Evolutionary conservation across 1,140 invertebrate species (phyloP).

Genomic region (Asbolus verrucosus): DNA sequence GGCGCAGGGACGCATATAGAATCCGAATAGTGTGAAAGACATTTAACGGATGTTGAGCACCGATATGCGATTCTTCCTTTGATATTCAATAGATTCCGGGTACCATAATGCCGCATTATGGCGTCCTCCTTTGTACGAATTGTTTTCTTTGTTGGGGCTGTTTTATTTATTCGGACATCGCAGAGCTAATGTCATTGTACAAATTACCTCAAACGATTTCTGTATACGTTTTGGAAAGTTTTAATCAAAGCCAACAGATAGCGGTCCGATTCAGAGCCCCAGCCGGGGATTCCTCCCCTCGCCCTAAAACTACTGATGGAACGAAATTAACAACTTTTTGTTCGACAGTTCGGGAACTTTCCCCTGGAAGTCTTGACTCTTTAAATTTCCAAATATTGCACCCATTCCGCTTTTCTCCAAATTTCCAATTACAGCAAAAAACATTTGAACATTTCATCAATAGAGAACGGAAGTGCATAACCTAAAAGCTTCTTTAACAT

Average conservation of each 20-base stretch:
- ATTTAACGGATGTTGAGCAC: slow-evolving; percentile 46
- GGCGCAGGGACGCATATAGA: slow-evolving; percentile 26
- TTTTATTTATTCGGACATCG: slow-evolving; percentile 19
- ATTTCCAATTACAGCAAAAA: too few species aligned
- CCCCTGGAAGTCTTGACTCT: too few species aligned
- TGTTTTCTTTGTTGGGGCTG: slow-evolving; percentile 20
- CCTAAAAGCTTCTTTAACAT: too few species aligned
- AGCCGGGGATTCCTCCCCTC: too few species aligned
- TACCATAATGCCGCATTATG: slow-evolving; percentile 35
- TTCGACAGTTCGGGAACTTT: too few species aligned
- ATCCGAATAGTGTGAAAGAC: slow-evolving; percentile 26
- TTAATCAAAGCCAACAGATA: neutral
- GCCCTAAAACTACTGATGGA: too few species aligned
- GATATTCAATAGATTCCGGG: slow-evolving; percentile 38
- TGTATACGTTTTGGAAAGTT: neutral
- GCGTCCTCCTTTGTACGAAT: neutral
- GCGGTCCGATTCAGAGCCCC: too few species aligned
- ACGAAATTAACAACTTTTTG: too few species aligned
- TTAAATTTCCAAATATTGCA: too few species aligned
- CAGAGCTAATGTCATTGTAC: neutral
- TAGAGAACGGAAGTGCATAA: too few species aligned
- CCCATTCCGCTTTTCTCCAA: too few species aligned
- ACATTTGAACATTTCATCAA: too few species aligned
- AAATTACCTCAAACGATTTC: neutral
- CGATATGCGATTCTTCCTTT: slow-evolving; percentile 40